phyloP scores from a whole-genome alignment of 2,797 vertebrate species.

The Girardinus metallicus region DNA sequence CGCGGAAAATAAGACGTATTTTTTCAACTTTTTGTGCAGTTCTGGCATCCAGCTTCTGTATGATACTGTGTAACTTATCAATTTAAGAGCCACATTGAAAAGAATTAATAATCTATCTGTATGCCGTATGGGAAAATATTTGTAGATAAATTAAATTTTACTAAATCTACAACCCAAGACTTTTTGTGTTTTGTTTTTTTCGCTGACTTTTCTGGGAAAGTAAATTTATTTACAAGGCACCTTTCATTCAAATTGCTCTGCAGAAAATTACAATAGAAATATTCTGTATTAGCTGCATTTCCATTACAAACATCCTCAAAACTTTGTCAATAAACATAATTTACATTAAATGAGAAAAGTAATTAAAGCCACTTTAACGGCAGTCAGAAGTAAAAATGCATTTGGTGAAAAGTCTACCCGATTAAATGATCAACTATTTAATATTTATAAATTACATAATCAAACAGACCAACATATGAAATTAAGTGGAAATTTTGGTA shows the following conservation, averaged over 20 bases:
- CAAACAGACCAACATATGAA: too few species aligned
- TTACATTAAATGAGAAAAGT: too few species aligned
- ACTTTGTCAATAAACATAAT: too few species aligned
- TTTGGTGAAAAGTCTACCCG: too few species aligned
- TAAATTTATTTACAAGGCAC: not conserved
- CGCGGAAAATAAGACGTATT: slow-evolving; percentile 56
- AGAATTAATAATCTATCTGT: slow-evolving; percentile 78
- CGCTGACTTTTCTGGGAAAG: not conserved
- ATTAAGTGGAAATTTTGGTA: too few species aligned
- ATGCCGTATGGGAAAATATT: slow-evolving; percentile 64
- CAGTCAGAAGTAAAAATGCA: too few species aligned
- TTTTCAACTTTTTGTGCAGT: slow-evolving; percentile 75
- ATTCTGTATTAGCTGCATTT: not conserved
- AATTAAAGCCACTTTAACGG: too few species aligned
- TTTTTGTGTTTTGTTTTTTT: not conserved
- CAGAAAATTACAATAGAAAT: not conserved
- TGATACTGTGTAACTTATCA: slow-evolving; percentile 91
- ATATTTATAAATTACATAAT: too few species aligned
- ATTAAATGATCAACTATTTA: too few species aligned
- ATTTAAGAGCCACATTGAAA: slow-evolving; percentile 86
- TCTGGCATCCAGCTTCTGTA: slow-evolving; percentile 77
- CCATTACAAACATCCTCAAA: too few species aligned
- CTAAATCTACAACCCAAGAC: slow-evolving; percentile 56
- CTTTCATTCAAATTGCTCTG: not conserved
- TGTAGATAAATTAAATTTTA: slow-evolving; percentile 78